A percentile compares a stretch with the other conserved stretches of the same genome.
These are phyloP conservation scores for Blomia tropicalis DNA, from an alignment of 2,888 invertebrate species.

Conservation along the genomic window DNA sequence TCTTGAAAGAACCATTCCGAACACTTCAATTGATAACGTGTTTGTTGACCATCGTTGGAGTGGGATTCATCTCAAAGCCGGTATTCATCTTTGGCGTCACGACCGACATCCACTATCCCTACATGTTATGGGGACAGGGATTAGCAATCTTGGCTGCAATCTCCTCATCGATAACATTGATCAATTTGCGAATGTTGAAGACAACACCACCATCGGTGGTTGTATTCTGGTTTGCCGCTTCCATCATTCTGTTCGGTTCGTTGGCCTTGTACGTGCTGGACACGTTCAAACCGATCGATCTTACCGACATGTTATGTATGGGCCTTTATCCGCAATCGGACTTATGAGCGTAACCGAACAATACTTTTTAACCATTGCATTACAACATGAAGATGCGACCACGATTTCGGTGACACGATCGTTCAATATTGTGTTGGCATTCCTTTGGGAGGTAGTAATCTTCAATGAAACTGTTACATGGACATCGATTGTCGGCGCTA, in stretches of 20 bases:
- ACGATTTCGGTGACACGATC: constrained; percentile 80
- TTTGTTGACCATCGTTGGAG: constrained; percentile 17
- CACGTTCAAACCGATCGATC: not conserved
- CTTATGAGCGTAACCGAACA: constrained; percentile 19
- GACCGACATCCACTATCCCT: not conserved
- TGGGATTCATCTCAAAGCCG: constrained; percentile 18
- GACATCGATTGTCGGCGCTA: constrained; percentile 23
- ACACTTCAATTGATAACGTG: constrained; percentile 8
- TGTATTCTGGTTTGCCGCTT: constrained; percentile 23
- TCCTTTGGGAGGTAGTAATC: constrained; percentile 53
- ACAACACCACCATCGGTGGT: constrained; percentile 20
- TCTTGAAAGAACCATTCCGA: constrained; percentile 15
- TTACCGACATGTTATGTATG: not conserved
- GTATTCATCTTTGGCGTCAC: constrained; percentile 13
- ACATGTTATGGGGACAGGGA: not conserved
- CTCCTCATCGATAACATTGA: constrained; percentile 6
- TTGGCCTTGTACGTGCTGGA: not conserved
- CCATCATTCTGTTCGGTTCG: constrained; percentile 7
- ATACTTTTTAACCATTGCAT: constrained; percentile 62
- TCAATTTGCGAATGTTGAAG: constrained; percentile 18
- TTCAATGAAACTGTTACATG: constrained; percentile 17
- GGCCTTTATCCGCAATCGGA: constrained; percentile 7
- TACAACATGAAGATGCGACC: constrained; percentile 76
- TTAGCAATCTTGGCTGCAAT: constrained; percentile 13
- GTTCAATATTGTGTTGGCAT: constrained; percentile 76